Evolutionary conservation across 2,888 invertebrate species (phyloP).

Genomic region (Mechanitis messenoides): DNA sequence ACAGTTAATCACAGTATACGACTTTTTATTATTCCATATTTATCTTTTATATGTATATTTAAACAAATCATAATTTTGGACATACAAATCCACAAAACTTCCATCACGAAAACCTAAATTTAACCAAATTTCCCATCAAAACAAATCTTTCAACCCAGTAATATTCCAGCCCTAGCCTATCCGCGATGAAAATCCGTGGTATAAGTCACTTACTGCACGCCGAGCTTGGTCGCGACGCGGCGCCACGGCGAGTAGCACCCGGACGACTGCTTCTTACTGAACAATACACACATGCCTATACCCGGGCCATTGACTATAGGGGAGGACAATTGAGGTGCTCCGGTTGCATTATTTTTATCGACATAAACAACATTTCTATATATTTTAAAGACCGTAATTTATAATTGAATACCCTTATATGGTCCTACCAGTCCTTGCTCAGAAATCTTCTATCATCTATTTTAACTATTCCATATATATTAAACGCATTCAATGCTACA

Average conservation of each 20-base stretch:
- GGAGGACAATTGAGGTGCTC: conserved; percentile 8
- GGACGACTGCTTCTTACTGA: conserved; percentile 82
- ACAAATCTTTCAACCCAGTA: neutral
- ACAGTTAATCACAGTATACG: neutral
- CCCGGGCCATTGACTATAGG: conserved; percentile 12
- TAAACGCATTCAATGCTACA: too few species aligned
- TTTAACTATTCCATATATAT: too few species aligned
- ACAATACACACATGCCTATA: conserved; percentile 32
- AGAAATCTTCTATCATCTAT: too few species aligned
- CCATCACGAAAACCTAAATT: neutral
- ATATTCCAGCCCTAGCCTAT: too few species aligned
- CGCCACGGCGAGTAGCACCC: conserved; percentile 94
- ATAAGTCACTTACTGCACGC: conserved; percentile 90
- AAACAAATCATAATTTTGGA: neutral
- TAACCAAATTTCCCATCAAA: neutral
- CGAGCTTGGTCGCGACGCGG: conserved; percentile 94
- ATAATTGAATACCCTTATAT: too few species aligned
- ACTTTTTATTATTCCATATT: too few species aligned
- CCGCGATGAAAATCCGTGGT: conserved; percentile 29
- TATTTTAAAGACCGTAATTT: neutral
- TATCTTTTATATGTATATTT: neutral
- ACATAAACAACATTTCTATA: neutral
- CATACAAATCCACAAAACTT: neutral
- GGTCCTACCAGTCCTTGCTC: too few species aligned
- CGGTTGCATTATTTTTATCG: neutral